Base-by-base conservation (phyloP, 2,113 vertebrate species). In the Cynocephalus volans region DNA sequence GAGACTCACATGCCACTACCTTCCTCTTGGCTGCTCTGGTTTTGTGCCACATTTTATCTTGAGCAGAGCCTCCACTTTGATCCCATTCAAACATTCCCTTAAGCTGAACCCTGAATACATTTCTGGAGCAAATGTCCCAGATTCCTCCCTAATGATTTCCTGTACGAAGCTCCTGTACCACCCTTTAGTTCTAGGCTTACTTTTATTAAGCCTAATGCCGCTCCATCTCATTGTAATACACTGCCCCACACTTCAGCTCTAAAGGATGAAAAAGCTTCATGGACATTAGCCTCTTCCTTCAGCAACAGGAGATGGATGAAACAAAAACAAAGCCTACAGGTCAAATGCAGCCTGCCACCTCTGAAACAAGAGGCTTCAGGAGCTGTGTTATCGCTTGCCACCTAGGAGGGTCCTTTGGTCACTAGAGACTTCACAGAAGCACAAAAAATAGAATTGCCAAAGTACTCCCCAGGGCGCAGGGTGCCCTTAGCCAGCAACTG, bases 111-210 rank as follows among this genome's bases (percentile, higher is more conserved):
- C 54, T 19, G 48, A 56, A 62, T 13, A 33, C 31, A 12, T 50
- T 75, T n/a, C n/a, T 33, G 9, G n/a, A 72, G 82, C 87, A 41
- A 67, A 69, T 2, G 70, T 19, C 87, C 36, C 80, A 4, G 48
- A 26, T 50, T 90, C 65, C 81, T 81, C 79, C 92, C 79, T 77
- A 13, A 60, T 13, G 28, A 81, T n/a, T 26, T 87, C 31, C 41
- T 1, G 17, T 19, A 31, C 0, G 73, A 33, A 31, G 45, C 45
- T 15, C 64, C 9, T 2, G 18, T 4, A 19, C 5, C 4, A 26
- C n/a, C 18, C 31, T 41, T 58, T 36, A 3, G 45, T 50, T 69
- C 82, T 28, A 45, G 60, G 56, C 24, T 77, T 21, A 23, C 24
- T 80, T 48, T 72, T 24, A 45, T 10, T 73, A 19, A 60, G 11